These are phyloP conservation scores for Siphonodentalium dalli DNA, from an alignment of 2,888 invertebrate genomes.

Conservation along the genomic window DNA sequence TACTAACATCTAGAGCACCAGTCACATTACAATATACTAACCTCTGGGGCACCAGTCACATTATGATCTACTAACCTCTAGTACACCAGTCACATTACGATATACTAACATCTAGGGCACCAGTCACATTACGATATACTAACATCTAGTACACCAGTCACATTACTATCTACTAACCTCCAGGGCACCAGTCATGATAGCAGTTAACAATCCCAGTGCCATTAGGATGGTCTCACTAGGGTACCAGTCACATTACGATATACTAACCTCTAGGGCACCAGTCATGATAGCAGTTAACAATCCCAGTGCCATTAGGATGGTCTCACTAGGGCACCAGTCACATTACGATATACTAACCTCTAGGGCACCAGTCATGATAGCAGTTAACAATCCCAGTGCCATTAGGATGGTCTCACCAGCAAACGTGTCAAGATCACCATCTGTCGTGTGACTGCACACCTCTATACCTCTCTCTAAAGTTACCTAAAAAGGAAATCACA, in stretches of 20 bases:
- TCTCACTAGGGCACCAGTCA: slow-evolving; percentile 52
- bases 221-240: no score
- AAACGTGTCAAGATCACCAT: slow-evolving; percentile 43
- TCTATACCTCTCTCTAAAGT: slow-evolving; percentile 53
- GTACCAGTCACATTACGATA: no score
- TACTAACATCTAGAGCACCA: no score
- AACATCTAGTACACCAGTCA: no score
- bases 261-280: slow-evolving; percentile 46
- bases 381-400: slow-evolving; percentile 59
- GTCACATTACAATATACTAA: no score
- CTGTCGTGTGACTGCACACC: slow-evolving; percentile 43
- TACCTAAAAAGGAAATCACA: slow-evolving; percentile 50
- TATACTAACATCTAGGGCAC: no score
- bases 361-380: slow-evolving; percentile 49
- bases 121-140: no score
- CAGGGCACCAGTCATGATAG: no score
- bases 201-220: no score
- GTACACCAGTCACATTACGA: slow-evolving; percentile 54
- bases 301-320: no score
- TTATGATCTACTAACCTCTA: slow-evolving; percentile 55
- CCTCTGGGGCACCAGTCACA: slow-evolving; percentile 50
- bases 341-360: slow-evolving; percentile 41
- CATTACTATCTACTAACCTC: no score
- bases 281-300: slow-evolving; percentile 55
- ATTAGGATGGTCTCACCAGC: slow-evolving; percentile 59